Conservation (phyloP, 2,113 vertebrate species). For the Tachuris rubrigastra region DNA sequence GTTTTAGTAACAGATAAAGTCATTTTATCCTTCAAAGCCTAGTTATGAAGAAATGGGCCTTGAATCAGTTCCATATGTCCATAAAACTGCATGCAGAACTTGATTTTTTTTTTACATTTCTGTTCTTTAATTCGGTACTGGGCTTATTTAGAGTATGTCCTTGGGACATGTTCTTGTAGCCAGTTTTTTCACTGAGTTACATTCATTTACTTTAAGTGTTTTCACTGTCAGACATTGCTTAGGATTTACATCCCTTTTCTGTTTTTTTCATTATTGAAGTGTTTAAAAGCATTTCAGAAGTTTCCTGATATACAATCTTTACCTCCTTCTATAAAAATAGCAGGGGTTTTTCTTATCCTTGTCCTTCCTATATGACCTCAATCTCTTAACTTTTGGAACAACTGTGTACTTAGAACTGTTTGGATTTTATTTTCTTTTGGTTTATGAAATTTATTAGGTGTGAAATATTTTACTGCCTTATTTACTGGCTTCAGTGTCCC, state of each 20-base stretch:
- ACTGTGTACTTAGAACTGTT: not conserved
- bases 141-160: not conserved
- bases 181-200: not conserved
- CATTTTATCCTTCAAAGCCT: not conserved
- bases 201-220: not conserved
- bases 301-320: conserved; percentile 4
- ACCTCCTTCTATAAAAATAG: not conserved
- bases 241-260: conserved; percentile 8
- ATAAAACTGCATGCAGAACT: not conserved
- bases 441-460: conserved; percentile 45
- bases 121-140: not conserved
- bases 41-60: not conserved
- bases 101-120: not conserved
- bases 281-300: conserved; percentile 18
- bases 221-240: not conserved
- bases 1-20: not conserved
- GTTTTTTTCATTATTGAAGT: not conserved
- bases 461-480: conserved; percentile 45
- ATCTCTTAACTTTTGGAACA: not conserved
- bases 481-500: conserved; percentile 26
- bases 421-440: conserved; percentile 15
- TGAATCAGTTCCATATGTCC: not conserved
- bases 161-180: not conserved
- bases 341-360: not conserved
- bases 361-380: not conserved